A percentile compares a stretch with the other conserved stretches of the same genome.
These are phyloP conservation scores for Abrostola tripartita DNA, from an alignment of 2,888 invertebrate species.

Conservation along the genomic window DNA sequence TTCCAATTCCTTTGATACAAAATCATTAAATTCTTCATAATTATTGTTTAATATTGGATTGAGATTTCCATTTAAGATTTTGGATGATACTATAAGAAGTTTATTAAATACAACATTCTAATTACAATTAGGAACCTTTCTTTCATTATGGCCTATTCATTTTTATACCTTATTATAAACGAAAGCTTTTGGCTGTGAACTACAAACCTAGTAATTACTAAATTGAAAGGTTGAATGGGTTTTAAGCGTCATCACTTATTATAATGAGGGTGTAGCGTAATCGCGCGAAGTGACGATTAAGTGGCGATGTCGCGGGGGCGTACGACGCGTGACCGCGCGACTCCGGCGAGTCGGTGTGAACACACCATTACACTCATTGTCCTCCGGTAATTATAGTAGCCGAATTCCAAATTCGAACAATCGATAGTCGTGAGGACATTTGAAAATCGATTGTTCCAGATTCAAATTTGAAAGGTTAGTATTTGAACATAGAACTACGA, in stretches of 20 bases:
- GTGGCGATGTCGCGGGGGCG: constrained; percentile 79
- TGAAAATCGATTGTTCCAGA: constrained; percentile 20
- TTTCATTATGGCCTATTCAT: constrained; percentile 3
- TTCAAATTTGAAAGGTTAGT: constrained; percentile 10
- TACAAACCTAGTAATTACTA: constrained; percentile 84
- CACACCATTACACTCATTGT: constrained; percentile 82
- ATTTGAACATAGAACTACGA: background rate
- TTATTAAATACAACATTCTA: constrained; percentile 2
- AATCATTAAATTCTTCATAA: no score
- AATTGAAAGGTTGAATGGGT: constrained; percentile 85
- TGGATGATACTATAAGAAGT: no score
- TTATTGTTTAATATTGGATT: no score
- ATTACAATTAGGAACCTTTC: constrained; percentile 6
- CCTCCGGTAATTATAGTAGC: constrained; percentile 67
- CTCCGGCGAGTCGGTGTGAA: constrained; percentile 69
- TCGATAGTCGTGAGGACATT: constrained; percentile 35
- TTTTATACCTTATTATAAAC: constrained; percentile 63
- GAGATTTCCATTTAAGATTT: no score
- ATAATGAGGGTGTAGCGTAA: constrained; percentile 83
- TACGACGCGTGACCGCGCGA: constrained; percentile 67
- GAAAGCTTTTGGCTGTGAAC: constrained; percentile 60
- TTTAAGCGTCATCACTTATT: constrained; percentile 86
- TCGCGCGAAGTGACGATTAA: constrained; percentile 77
- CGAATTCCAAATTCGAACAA: constrained; percentile 72
- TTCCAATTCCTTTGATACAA: no score